Base-by-base conservation (phyloP, 2,888 invertebrate genomes). In the Proisotoma minuta region DNA sequence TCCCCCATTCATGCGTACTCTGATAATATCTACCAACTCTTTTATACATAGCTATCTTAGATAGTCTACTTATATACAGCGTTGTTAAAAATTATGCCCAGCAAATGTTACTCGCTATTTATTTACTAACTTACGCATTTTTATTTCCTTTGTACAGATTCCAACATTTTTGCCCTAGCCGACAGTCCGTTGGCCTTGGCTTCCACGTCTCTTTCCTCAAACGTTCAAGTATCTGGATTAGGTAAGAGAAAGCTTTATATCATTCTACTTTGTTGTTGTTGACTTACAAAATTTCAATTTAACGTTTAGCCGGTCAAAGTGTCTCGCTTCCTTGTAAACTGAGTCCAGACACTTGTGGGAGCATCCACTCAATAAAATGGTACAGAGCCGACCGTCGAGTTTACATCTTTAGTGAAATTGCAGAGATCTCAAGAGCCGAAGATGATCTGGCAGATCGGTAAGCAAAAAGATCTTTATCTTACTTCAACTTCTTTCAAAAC, bases 331-430 rank as follows among this genome's bases (percentile, higher is more conserved):
- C 85, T 2, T 89, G 89, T 76, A 81, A 84, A 20, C 84, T 89
- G 69, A 87, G 87, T 75, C 77, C 76, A 54, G 76, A 83, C n/a
- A 83, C 85, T 27, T 90, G 90, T 75, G 88, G 88, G 0, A 85
- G 84, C 69, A 84, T 89, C 76, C 89, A 90, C 80, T 88, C 87
- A 78, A 87, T 90, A 77, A 89, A 89, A 77, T 90, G 89, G 89
- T 89, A 89, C 79, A 84, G 87, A 72, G 86, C 85, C 2, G 84
- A 86, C 63, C 81, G 83, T 51, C 78, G 89, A 60, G 87, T 89
- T 61, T 88, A 87, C 78, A 87, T 89, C 73, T 87, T 86, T 80
- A 88, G 88, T 66, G 85, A 87, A 68, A 82, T 84, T 5, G 83
- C 84, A 2, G 81, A 82, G 27, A 83, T 87, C 68, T 84, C 85